Evolutionary conservation across 2,113 vertebrate genomes (phyloP).

Genomic region (Cyanistes caeruleus): DNA sequence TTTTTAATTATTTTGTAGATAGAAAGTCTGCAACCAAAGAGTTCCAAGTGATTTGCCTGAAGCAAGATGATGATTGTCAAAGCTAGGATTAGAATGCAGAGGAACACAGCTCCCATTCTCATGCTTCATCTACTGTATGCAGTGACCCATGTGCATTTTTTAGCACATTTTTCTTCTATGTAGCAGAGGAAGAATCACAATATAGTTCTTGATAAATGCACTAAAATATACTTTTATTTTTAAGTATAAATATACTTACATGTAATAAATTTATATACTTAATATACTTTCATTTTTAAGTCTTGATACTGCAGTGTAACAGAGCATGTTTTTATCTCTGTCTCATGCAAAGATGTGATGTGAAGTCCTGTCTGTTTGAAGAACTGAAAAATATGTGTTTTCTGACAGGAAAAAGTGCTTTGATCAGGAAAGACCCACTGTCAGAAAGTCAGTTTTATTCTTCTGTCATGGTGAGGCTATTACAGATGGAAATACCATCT

Average conservation of each 20-base stretch:
- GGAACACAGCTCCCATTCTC: constrained; percentile 6
- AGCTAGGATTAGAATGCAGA: not conserved
- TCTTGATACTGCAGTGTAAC: not conserved
- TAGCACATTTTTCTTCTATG: not conserved
- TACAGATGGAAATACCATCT: not conserved
- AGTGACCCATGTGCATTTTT: not conserved
- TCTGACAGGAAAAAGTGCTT: not conserved
- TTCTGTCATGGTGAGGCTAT: not conserved
- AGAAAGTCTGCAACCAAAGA: not conserved
- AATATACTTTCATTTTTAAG: not conserved
- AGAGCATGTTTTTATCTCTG: not conserved
- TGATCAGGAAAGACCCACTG: not conserved
- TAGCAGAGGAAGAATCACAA: not conserved
- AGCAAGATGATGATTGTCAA: constrained; percentile 27
- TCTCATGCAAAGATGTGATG: not conserved
- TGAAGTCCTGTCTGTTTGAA: not conserved
- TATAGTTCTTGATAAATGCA: not conserved
- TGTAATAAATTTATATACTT: too few relatives aligned
- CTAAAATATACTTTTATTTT: not conserved
- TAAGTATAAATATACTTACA: not conserved
- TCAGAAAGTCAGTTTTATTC: not conserved
- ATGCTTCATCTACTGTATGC: not conserved
- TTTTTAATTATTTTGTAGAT: constrained; percentile 12
- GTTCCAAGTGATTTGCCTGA: constrained; percentile 24
- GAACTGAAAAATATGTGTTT: not conserved